Evolutionary conservation across 2,113 vertebrate species (phyloP), one percentile per base, ranked within the genome.

Genomic region (Pica pica): DNA sequence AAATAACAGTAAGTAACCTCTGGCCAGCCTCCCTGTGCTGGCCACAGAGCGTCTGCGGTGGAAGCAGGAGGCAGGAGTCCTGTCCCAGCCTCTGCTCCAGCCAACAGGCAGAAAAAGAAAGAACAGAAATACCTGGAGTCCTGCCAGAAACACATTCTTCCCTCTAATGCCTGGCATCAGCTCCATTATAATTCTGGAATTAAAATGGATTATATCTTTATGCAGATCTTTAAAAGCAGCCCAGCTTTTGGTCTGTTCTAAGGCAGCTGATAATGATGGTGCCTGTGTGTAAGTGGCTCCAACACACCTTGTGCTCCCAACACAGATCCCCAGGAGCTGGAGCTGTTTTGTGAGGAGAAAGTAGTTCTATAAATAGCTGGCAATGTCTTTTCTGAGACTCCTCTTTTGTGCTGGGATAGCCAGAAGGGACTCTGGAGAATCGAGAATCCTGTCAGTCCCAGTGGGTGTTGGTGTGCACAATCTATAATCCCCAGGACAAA

Each of bases 121-220:
- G 82, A 73, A 86, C 50, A 68, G 88, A 83, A 89, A 83, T 57
- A 60, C 28, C 75, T 83, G 80, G 93, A 90, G 77, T 65, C 47
- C 88, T 91, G 83, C 74, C 77, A 96, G 89, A 84, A 87, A 42
- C 55, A 47, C 67, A 57, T 91, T 94, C 65, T 93, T 74, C 68
- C 47, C 77, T 86, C 59, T 93, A 93, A 80, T 41, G 80, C 63
- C 83, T 78, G 92, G 68, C 79, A 92, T 80, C 87, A 60, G 88
- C 68, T 80, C 76, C 80, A 47, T 4, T 33, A 30, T n/a, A 56
- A 86, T 8, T 65, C 65, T 64, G 83, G 85, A 86, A 93, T 93
- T 88, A 87, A 78, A 81, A 86, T 35, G 41, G 75, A 64, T 90
- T 86, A 37, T 77, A 21, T 78, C 92, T 93, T 83, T 59, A 68